phyloP scores from a whole-genome alignment of 2,888 invertebrate species.

The Reticulitermes lucifugus region DNA sequence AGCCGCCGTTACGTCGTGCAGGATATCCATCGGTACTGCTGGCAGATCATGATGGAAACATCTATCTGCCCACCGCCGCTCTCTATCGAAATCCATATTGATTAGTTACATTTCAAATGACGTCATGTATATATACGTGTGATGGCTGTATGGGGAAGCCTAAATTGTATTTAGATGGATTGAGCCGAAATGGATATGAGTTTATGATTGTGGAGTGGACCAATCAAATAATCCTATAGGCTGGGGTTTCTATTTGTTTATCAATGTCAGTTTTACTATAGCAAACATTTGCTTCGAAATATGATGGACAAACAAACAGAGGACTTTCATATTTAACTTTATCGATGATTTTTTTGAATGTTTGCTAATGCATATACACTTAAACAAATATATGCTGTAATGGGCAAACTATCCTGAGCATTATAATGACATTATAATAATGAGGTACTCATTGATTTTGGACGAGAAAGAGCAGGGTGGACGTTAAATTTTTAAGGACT shows the following conservation, averaged over 20 bases:
- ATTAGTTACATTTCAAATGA: conserved; percentile 48
- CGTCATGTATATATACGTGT: conserved; percentile 42
- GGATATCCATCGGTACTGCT: conserved; percentile 39
- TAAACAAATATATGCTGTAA: conserved; percentile 38
- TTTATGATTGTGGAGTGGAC: conserved; percentile 43
- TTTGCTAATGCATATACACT: conserved; percentile 39
- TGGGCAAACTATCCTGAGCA: conserved; percentile 29
- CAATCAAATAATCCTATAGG: conserved; percentile 43
- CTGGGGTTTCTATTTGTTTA: conserved; percentile 46
- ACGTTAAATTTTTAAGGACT: conserved; percentile 30
- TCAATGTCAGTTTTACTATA: conserved; percentile 43
- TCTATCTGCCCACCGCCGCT: conserved; percentile 37
- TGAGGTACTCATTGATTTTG: conserved; percentile 39
- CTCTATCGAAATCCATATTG: conserved; percentile 47
- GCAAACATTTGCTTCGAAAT: conserved; percentile 43
- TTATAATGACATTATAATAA: conserved; percentile 41
- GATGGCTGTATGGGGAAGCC: conserved; percentile 43
- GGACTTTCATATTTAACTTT: conserved; percentile 42
- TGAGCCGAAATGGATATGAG: conserved; percentile 46
- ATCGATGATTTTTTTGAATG: conserved; percentile 39
- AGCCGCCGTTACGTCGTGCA: conserved; percentile 41
- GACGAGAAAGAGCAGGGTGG: conserved; percentile 4
- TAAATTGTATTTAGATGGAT: conserved; percentile 47
- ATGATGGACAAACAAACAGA: conserved; percentile 43
- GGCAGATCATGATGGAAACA: conserved; percentile 25